Base-by-base conservation (phyloP, 1,140 invertebrate genomes). In the Berghia stephanieae region DNA sequence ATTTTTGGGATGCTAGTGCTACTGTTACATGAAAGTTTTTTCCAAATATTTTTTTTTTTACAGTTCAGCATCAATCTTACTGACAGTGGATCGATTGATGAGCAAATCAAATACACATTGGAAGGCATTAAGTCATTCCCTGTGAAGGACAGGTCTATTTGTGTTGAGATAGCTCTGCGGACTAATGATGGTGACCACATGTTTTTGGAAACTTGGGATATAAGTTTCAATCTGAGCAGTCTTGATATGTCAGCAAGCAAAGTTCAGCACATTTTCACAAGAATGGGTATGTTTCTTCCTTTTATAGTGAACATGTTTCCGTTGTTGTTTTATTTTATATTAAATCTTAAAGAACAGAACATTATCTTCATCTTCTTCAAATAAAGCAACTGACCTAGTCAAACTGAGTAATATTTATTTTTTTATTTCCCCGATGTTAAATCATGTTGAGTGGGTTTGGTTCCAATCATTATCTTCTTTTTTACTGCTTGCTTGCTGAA, bases 101-200 rank as follows among this genome's bases (percentile, higher is more conserved):
- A 76, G 34, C 63, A 66, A 18, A 66, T 76, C 38, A 76, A 31
- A 49, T 67, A 76, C 24, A 34, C 52, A 0, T 34, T 76, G 31
- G 63, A 76, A n/a, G 74, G 63, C 13, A 44, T 68, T 10, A 76
- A 49, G 55, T 49, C 60, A 4, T 76, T 76, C 31, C 74, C 74
- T 34, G n/a, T 68, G n/a, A 67, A 36, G 31, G 57, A 68, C 38
- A 60, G 36, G 63, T 67, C 52, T 75, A 5, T 76, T 0, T 76
- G 74, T 49, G 38, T 68, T 8, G 74, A 76, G 74, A 49, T 76
- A 18, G 13, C 38, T 16, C 74, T 76, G 42, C 60, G 67, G 2
- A 76, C 74, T 34, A 76, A 60, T 60, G 74, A 76, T 49, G 63
- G 74, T 36, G 74, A 76, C 36, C 74, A 76, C 42, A 76, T 76